A percentile compares a stretch with the other conserved stretches of the same genome.
Conservation (phyloP, 2,888 invertebrate genomes). For the Eristalinus aeneus region DNA sequence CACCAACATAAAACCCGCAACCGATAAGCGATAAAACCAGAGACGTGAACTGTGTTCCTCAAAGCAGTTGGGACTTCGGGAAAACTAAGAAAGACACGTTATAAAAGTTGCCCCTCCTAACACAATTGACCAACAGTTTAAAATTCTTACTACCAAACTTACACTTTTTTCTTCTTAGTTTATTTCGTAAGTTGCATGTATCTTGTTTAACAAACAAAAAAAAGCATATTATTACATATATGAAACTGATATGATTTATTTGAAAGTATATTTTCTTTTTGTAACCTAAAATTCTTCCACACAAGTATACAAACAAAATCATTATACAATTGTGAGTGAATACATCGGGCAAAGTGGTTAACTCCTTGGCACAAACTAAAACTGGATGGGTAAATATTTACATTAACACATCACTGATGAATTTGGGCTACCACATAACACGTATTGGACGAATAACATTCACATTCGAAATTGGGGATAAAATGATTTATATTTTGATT, state of each 20-base stretch:
- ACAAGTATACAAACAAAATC: conserved; percentile 52
- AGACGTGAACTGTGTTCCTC: neutral
- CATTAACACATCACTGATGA: conserved; percentile 42
- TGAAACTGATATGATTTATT: conserved; percentile 20
- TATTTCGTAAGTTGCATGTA: conserved; percentile 57
- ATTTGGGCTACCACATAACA: neutral
- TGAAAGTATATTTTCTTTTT: neutral
- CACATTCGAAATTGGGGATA: neutral
- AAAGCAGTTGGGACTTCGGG: conserved; percentile 67
- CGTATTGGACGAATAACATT: neutral
- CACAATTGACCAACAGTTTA: conserved; percentile 6
- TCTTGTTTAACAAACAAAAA: conserved; percentile 24
- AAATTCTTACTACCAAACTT: conserved; percentile 11
- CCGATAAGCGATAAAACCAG: neutral
- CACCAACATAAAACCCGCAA: neutral
- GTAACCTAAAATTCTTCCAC: conserved; percentile 27
- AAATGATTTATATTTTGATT: neutral
- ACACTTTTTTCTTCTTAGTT: conserved; percentile 28
- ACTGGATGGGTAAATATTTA: conserved; percentile 69
- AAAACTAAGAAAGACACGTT: conserved; percentile 12
- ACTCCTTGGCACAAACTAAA: conserved; percentile 61
- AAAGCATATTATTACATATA: neutral
- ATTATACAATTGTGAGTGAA: conserved; percentile 59
- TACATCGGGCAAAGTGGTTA: conserved; percentile 63
- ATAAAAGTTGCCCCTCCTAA: conserved; percentile 12